phyloP scores from a whole-genome alignment of 2,888 invertebrate genomes.

The Malachius bipustulatus region DNA sequence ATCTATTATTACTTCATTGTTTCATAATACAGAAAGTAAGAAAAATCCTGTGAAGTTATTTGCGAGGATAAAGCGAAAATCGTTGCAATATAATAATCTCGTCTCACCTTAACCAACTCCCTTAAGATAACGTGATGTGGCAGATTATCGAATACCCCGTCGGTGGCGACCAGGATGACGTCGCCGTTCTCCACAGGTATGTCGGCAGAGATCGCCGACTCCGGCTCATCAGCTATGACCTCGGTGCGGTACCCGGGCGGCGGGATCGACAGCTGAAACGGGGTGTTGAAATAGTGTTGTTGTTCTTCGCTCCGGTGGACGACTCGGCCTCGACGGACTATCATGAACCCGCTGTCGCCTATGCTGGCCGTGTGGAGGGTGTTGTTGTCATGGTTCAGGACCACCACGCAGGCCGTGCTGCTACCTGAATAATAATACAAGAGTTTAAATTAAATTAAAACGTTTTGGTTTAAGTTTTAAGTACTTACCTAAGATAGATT shows the following conservation, averaged over 20 bases:
- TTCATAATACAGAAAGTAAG: too few relatives aligned
- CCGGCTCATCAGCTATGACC: conserved; percentile 87
- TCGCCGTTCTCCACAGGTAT: conserved; percentile 87
- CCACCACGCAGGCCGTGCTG: conserved; percentile 94
- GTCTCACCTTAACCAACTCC: conserved; percentile 59
- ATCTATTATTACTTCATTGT: too few relatives aligned
- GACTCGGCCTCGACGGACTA: conserved; percentile 75
- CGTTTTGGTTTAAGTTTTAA: too few relatives aligned
- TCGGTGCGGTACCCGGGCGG: conserved; percentile 80
- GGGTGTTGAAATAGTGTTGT: conserved; percentile 98
- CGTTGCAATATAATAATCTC: too few relatives aligned
- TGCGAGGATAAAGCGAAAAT: too few relatives aligned
- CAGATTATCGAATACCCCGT: conserved; percentile 97
- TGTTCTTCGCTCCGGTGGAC: conserved; percentile 93
- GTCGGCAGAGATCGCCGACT: conserved; percentile 79
- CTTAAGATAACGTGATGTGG: conserved; percentile 81
- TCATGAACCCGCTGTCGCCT: conserved; percentile 97
- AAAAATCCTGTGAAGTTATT: too few relatives aligned
- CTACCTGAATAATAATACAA: conserved; percentile 55
- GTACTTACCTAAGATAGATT: conserved; percentile 67
- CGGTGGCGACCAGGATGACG: conserved; percentile 89
- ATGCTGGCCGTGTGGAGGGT: conserved; percentile 93
- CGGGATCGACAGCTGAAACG: conserved; percentile 90
- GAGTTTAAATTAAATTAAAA: background rate
- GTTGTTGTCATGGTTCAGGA: conserved; percentile 79